These are phyloP conservation scores for Neosilurus mollespiculum DNA, from an alignment of 2,797 vertebrate species.

Conservation along the genomic window DNA sequence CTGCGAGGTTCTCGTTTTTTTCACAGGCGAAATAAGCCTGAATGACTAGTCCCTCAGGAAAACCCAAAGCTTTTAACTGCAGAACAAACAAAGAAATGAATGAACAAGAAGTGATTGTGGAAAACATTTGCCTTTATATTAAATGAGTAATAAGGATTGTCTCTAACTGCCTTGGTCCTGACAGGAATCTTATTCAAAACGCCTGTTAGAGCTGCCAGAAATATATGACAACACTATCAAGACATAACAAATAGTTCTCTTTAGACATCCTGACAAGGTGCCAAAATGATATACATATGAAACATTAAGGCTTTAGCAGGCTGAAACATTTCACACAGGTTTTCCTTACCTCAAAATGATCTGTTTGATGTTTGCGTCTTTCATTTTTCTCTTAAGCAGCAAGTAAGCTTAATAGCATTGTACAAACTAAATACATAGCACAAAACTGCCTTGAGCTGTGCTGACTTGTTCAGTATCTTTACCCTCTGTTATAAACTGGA, in stretches of 20 bases:
- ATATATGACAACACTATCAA: not conserved
- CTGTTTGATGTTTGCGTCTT: not conserved
- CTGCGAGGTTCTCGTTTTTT: constrained; percentile 80
- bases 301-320: not conserved
- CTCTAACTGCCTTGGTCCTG: not conserved
- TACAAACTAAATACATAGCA: not conserved
- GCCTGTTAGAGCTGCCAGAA: not conserved
- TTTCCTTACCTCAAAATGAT: not conserved
- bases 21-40: constrained; percentile 81
- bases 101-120: not conserved
- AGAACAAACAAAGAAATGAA: constrained; percentile 49
- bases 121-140: not conserved
- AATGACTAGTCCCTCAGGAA: constrained; percentile 79
- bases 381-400: not conserved
- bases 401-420: not conserved
- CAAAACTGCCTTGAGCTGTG: not conserved
- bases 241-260: not conserved
- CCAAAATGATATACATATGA: not conserved
- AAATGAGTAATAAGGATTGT: not conserved
- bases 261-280: not conserved
- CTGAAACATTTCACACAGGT: not conserved
- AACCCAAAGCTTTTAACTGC: constrained; percentile 80
- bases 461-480: not conserved
- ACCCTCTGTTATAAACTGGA: not conserved
- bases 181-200: not conserved